A percentile compares a stretch with the other conserved stretches of the same genome.
These are phyloP conservation scores for Acrossocheilus fasciatus DNA, from an alignment of 2,797 vertebrate genomes.

Conservation along the genomic window DNA sequence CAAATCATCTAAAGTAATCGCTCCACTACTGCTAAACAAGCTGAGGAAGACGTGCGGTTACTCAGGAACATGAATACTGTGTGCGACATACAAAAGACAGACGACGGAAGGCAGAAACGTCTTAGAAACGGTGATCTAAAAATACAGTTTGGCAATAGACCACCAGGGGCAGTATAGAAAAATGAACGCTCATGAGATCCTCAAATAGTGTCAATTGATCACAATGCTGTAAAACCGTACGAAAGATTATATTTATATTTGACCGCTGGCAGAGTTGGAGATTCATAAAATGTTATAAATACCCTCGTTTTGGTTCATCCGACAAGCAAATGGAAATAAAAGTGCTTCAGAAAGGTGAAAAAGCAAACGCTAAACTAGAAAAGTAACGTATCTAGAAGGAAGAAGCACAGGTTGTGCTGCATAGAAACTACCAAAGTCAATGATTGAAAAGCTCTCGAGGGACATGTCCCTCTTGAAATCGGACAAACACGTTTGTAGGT, in stretches of 20 bases:
- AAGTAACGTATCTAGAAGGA: neutral
- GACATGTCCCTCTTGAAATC: neutral
- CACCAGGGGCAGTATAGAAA: conserved; percentile 27
- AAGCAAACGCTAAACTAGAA: neutral
- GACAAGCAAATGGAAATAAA: neutral
- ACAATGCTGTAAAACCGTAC: conserved; percentile 11
- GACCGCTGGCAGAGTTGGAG: neutral
- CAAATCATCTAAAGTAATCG: neutral
- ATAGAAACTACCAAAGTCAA: conserved; percentile 8
- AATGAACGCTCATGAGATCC: neutral
- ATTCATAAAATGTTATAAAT: conserved; percentile 16
- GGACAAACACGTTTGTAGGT: neutral
- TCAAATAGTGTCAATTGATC: conserved; percentile 12
- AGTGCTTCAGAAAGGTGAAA: neutral
- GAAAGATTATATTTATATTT: neutral
- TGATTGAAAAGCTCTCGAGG: neutral
- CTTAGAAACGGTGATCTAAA: conserved; percentile 21
- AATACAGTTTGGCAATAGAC: conserved; percentile 36
- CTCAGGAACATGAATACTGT: neutral
- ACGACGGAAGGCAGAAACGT: conserved; percentile 11
- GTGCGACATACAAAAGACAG: conserved; percentile 15
- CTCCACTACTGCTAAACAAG: neutral
- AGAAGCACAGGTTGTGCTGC: neutral
- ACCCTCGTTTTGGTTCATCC: conserved; percentile 16
- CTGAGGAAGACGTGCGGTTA: conserved; percentile 12